Conservation (phyloP, 1,140 invertebrate genomes). For the Saccostrea echinata region DNA sequence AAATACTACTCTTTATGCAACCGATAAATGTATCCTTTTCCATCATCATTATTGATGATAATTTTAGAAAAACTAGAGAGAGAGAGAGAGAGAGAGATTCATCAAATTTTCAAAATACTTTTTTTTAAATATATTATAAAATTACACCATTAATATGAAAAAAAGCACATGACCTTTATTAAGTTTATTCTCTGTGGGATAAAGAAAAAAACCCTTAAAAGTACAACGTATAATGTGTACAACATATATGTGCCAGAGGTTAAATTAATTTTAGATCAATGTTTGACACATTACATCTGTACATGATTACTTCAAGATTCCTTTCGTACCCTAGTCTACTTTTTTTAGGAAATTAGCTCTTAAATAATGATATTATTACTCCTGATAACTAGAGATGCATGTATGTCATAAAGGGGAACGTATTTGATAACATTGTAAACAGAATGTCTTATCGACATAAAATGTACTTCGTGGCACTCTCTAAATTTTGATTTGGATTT, state of each 20-base stretch:
- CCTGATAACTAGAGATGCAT: neutral
- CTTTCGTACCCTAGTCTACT: neutral
- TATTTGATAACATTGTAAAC: slow-evolving; percentile 2
- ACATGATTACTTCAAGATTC: neutral
- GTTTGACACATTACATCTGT: neutral
- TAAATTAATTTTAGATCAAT: neutral
- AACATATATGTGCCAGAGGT: neutral
- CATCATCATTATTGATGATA: too few relatives aligned
- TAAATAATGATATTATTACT: neutral
- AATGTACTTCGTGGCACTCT: neutral
- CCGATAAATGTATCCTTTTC: too few relatives aligned
- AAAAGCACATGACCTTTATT: too few relatives aligned
- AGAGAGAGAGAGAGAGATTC: neutral
- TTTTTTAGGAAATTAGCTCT: neutral
- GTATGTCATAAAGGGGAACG: slow-evolving; percentile 4
- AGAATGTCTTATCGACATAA: neutral
- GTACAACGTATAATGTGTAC: neutral
- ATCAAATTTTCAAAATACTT: too few relatives aligned
- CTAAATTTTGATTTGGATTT: neutral
- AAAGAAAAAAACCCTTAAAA: too few relatives aligned
- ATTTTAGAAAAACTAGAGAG: too few relatives aligned
- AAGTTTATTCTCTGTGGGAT: too few relatives aligned
- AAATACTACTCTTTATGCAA: too few relatives aligned
- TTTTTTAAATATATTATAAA: too few relatives aligned
- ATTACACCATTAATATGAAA: too few relatives aligned